Evolutionary conservation across 2,113 vertebrate genomes (phyloP).

Genomic region (Scomber japonicus): DNA sequence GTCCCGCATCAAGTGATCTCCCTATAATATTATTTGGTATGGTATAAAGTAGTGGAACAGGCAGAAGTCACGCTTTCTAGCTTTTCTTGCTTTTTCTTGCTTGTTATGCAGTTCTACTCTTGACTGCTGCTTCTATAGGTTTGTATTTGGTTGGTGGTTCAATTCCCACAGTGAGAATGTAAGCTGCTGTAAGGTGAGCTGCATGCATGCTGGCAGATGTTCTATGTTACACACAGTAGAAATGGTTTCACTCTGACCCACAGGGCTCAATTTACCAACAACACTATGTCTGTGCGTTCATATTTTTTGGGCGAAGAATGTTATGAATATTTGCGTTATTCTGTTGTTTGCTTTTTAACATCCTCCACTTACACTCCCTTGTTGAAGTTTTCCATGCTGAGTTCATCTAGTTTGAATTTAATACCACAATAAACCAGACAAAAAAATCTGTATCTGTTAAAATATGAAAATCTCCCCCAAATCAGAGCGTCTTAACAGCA

Average conservation of each 20-base stretch:
- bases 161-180: background rate
- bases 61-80: background rate
- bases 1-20: background rate
- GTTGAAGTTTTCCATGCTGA: background rate
- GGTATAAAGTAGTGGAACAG: background rate
- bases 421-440: background rate
- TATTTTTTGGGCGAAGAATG: background rate
- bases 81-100: background rate
- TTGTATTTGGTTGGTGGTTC: background rate
- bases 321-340: background rate
- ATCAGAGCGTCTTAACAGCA: background rate
- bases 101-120: too few relatives aligned
- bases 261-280: constrained; percentile 26
- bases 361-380: too few relatives aligned
- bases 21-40: background rate
- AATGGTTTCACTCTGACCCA: constrained; percentile 36
- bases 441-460: background rate
- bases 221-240: constrained; percentile 35
- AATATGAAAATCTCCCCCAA: background rate
- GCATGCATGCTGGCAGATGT: constrained; percentile 42
- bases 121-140: too few relatives aligned
- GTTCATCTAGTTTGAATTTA: background rate
- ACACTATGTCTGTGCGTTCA: background rate
- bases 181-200: constrained; percentile 10
- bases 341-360: background rate